Percentiles rank a stretch among this genome's conserved stretches.
Conservation (phyloP, 2,797 vertebrate genomes). For the Moxostoma hubbsi region DNA sequence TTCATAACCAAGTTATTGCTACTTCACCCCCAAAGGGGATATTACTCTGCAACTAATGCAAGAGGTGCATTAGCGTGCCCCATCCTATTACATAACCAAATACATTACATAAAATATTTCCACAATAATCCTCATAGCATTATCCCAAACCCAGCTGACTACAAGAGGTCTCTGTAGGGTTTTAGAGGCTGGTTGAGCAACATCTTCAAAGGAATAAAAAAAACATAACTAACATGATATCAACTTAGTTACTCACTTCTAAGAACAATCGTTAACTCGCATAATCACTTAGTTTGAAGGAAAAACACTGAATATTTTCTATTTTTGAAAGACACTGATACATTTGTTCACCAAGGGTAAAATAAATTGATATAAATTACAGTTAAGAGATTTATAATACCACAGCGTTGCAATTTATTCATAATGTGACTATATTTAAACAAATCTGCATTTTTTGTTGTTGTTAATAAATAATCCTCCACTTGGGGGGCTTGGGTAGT, state of each 20-base stretch:
- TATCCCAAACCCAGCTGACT: constrained; percentile 1
- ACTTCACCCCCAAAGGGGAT: constrained; percentile 11
- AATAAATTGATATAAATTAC: too few species aligned
- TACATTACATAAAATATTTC: constrained; percentile 40
- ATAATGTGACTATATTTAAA: too few species aligned
- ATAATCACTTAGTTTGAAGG: too few species aligned
- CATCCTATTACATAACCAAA: constrained; percentile 32
- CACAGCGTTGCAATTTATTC: too few species aligned
- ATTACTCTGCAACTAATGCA: background rate
- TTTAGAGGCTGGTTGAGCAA: background rate
- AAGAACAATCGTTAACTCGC: too few species aligned
- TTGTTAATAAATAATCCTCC: too few species aligned
- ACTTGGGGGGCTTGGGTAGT: too few species aligned
- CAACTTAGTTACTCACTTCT: background rate
- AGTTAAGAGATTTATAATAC: too few species aligned
- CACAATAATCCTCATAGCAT: constrained; percentile 27
- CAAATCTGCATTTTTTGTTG: too few species aligned
- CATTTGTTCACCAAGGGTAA: too few species aligned
- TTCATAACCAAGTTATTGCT: constrained; percentile 43
- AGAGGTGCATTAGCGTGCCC: constrained; percentile 11
- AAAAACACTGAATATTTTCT: too few species aligned
- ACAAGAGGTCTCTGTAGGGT: constrained; percentile 52
- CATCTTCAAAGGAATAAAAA: background rate
- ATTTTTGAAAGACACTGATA: too few species aligned
- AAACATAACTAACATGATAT: background rate